Evolutionary conservation across 2,113 vertebrate genomes (phyloP), one percentile per base, ranked within the genome.

Genomic region (Nibea albiflora): DNA sequence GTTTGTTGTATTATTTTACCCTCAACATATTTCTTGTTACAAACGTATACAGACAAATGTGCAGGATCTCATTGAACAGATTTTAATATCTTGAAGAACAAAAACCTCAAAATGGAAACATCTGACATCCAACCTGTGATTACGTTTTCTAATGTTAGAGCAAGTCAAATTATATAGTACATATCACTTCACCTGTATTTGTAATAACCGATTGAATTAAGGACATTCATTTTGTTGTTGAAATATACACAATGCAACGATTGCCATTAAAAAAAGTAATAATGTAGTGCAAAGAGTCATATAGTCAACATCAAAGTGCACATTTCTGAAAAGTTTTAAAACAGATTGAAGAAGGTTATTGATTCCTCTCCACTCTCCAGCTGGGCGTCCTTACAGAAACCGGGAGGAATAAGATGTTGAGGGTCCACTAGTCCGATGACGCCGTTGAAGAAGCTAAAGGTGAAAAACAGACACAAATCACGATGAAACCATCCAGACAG

Each of bases 371-470:
- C 80, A 0, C 66, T 58, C 12, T 89, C 78, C 44, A 86, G 31
- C 42, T 31, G 6, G 5, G 76, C 74, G 0, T 2, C 58, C 4
- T 42, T 0, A 61, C 93, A 93, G 69, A 92, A 92, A 4, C 5
- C 0, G 1, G 93, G 93, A n/a, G 90, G 92, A 73, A 73, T 63
- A 46, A 93, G 79, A 1, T 28, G 3, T 0, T 77, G 20, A 44
- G 94, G 94, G 20, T 95, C 76, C 8, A 35, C 17, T 0, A 94
- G 53, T 6, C 94, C 94, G 0, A 84, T 20, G 24, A 95, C 22
- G 3, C 78, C 93, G 88, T 95, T 87, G 58, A 86, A 95, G 66
- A 88, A 95, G 71, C 94, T 95, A 81, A 11, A 35, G 39, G 49
- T 19, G 42, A 56, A 53, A 76, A 68, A 81, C 2, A 46, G 8